Evolutionary conservation across 2,888 invertebrate species (phyloP), one percentile per base, ranked within the genome.

Genomic region (Apodemia duryi): DNA sequence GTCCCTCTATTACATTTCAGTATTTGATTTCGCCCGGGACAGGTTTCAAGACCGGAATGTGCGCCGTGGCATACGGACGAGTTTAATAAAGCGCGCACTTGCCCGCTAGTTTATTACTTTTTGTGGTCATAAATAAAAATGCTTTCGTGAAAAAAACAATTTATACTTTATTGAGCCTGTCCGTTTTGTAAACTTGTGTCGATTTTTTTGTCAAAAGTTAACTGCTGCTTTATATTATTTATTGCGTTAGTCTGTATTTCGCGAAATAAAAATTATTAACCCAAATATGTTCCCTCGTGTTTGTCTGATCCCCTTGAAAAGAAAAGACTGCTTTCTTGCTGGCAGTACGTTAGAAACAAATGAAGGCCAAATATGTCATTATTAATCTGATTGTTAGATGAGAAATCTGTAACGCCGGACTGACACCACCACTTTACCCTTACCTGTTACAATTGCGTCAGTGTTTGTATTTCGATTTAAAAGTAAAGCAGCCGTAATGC

Each of bases 51-150:
- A 77, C 75, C 77, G 83, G 84, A 81, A 83, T 83, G 82, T 77
- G 73, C 74, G 74, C 74, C 72, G 80, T 77, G 78, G 80, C 77
- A 74, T 84, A 83, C 84, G 75, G 77, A 80, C 78, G 83, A 81
- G 82, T 84, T 86, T 85, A 87, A 87, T 89, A 89, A 88, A 85
- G 86, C 87, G 85, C 85, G 85, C 87, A 88, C 89, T 88, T 85
- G 86, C 82, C 77, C 73, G 80, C 85, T 83, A 83, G 84, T 86
- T 89, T 88, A 87, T 83, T 84, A 83, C 86, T 88, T 88, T 88
- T 88, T 89, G 86, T 85, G 78, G 76, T 79, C 80, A 84, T 88
- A 87, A 86, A 88, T 87, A 85, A 83, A 83, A 82, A 83, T 79
- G 78, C 77, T 84, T 83, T 83, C 80, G 79, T 80, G 79, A 81